Base-by-base conservation (phyloP, 2,888 invertebrate species). In the Lordiphosa fenestrarum region DNA sequence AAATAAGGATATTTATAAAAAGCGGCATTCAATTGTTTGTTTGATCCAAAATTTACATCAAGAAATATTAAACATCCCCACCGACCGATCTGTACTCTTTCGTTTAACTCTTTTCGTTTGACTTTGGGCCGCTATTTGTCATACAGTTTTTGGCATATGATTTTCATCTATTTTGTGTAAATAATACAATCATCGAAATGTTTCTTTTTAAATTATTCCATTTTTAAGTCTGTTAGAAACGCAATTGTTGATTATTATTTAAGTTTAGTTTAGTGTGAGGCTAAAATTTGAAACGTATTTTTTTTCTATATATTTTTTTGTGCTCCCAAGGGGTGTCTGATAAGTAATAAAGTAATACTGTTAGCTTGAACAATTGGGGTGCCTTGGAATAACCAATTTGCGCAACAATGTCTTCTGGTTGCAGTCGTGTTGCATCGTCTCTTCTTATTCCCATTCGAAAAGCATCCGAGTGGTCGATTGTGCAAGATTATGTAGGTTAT, bases 201-300 rank as follows among this genome's bases (percentile, higher is more conserved):
- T 51, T 49, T 57, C 49, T 67, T 66, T 70, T 57, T 53, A 55
- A 56, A 58, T 68, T 60, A 66, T 74, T 64, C 83, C 67, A 84
- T 74, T 84, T 69, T 53, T 54, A 82, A 78, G 70, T 81, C 81
- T 83, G 84, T 77, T 78, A 78, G 66, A 13, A 82, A 64, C 80
- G 68, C 76, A 69, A 85, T 88, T 88, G 88, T 88, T 88, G 88
- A 88, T 88, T 88, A 88, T 88, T 88, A 84, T 86, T 86, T 88
- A 88, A 88, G 88, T 88, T 87, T 88, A 88, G 81, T 88, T 83
- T 87, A 87, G 85, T 87, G 83, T 71, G 88, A 88, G 89, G 89
- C 88, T 87, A 86, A 84, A 84, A 40, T 39, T 25, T 38, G 42
- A 48, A 30, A 53, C 10, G 9, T 2, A 13, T 15, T 15, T 15